Evolutionary conservation across 2,888 invertebrate species (phyloP).

Genomic region (Macrophya alboannulata): DNA sequence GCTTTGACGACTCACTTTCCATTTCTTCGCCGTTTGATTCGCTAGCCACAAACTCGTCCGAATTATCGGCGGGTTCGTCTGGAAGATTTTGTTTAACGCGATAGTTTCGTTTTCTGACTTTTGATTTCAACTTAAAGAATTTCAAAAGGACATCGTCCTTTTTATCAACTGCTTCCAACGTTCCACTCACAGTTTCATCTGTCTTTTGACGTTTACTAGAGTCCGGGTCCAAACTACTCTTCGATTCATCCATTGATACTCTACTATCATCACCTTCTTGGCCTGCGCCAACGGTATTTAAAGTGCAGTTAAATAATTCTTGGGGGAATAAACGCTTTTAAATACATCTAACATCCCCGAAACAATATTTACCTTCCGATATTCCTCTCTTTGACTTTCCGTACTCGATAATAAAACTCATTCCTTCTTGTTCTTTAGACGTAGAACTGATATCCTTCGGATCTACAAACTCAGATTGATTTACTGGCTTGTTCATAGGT

Average conservation of each 20-base stretch:
- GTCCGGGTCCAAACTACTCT: constrained; percentile 67
- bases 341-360: neutral
- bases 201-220: constrained; percentile 69
- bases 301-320: constrained; percentile 26
- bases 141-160: constrained; percentile 55
- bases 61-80: constrained; percentile 62
- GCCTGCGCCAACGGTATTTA: constrained; percentile 28
- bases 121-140: constrained; percentile 69
- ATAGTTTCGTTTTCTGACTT: constrained; percentile 72
- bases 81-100: constrained; percentile 65
- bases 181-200: constrained; percentile 62
- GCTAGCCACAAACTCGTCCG: constrained; percentile 59
- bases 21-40: constrained; percentile 59
- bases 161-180: constrained; percentile 23
- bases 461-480: neutral
- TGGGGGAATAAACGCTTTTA: neutral
- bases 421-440: neutral
- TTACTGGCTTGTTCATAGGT: neutral
- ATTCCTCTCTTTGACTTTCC: constrained; percentile 46
- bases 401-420: neutral
- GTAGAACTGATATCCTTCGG: neutral
- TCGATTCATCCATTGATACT: constrained; percentile 66
- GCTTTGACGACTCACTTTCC: constrained; percentile 44
- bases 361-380: constrained; percentile 34
- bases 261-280: constrained; percentile 60